Evolutionary conservation across 2,797 vertebrate genomes (phyloP).

Genomic region (Neosalanx taihuensis): DNA sequence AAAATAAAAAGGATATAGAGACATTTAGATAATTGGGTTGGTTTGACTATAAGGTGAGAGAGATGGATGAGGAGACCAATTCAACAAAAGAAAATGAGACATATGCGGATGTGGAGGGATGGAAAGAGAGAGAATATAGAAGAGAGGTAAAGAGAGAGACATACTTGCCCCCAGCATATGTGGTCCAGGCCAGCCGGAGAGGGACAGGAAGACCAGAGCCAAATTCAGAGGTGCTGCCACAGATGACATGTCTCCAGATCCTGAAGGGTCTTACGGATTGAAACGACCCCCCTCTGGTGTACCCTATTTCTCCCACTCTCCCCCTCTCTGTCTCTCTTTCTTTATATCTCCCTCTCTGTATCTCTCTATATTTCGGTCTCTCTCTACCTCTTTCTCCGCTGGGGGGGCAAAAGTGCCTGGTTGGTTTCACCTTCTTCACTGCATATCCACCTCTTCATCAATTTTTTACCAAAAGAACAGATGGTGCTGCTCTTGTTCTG

Average conservation of each 20-base stretch:
- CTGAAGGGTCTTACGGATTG: neutral
- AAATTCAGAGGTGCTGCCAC: neutral
- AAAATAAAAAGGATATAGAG: neutral
- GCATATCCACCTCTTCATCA: neutral
- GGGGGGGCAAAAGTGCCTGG: neutral
- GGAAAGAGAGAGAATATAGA: slow-evolving; percentile 23
- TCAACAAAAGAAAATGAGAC: slow-evolving; percentile 9
- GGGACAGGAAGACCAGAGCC: neutral
- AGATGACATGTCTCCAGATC: neutral
- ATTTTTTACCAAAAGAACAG: no score
- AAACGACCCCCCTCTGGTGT: neutral
- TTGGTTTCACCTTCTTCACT: neutral
- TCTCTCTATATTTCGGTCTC: no score
- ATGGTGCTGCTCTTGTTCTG: neutral
- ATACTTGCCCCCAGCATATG: slow-evolving; percentile 8
- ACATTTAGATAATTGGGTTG: neutral
- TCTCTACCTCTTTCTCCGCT: neutral
- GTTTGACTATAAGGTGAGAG: neutral
- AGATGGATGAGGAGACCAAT: neutral
- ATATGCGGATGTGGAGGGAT: slow-evolving; percentile 2
- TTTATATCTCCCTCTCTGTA: no score
- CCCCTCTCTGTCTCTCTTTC: neutral
- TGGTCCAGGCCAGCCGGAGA: neutral
- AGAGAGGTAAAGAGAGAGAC: slow-evolving; percentile 37
- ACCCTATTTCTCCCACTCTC: neutral